phyloP scores from a whole-genome alignment of 2,113 vertebrate genomes.

The Phalacrocorax aristotelis region DNA sequence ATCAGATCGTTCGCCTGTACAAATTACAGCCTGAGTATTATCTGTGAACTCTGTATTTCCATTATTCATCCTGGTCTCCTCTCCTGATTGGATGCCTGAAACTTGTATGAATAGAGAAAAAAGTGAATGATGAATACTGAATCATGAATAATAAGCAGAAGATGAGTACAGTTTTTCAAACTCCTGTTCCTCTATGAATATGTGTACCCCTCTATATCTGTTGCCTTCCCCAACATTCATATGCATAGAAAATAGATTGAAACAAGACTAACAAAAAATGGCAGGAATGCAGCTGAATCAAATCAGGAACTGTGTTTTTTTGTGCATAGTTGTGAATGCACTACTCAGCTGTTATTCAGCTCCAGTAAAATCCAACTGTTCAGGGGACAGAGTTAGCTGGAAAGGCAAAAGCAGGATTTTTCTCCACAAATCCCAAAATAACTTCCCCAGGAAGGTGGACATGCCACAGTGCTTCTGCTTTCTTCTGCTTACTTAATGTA shows the following conservation, averaged over 20 bases:
- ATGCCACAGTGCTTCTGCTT: neutral
- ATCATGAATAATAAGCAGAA: slow-evolving; percentile 67
- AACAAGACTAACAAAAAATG: slow-evolving; percentile 26
- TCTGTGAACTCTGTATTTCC: slow-evolving; percentile 36
- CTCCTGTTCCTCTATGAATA: slow-evolving; percentile 51
- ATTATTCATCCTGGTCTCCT: slow-evolving; percentile 25
- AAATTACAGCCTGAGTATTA: slow-evolving; percentile 45
- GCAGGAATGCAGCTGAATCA: slow-evolving; percentile 58
- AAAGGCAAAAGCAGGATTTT: neutral
- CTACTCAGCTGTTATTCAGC: slow-evolving; percentile 46
- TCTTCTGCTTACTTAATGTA: neutral
- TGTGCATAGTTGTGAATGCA: slow-evolving; percentile 3
- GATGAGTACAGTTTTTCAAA: slow-evolving; percentile 58
- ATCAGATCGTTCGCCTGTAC: slow-evolving; percentile 39
- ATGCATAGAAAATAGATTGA: slow-evolving; percentile 55
- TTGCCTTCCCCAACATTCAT: slow-evolving; percentile 57
- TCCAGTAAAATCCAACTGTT: slow-evolving; percentile 14
- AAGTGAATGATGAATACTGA: slow-evolving; percentile 56
- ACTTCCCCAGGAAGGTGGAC: neutral
- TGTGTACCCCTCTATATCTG: slow-evolving; percentile 42
- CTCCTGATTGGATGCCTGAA: slow-evolving; percentile 56
- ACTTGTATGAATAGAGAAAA: slow-evolving; percentile 60
- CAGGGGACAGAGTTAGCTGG: neutral
- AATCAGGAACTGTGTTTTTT: slow-evolving; percentile 36
- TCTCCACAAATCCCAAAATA: neutral